Evolutionary conservation across 2,888 invertebrate genomes (phyloP).

Genomic region (Eledona agricola): DNA sequence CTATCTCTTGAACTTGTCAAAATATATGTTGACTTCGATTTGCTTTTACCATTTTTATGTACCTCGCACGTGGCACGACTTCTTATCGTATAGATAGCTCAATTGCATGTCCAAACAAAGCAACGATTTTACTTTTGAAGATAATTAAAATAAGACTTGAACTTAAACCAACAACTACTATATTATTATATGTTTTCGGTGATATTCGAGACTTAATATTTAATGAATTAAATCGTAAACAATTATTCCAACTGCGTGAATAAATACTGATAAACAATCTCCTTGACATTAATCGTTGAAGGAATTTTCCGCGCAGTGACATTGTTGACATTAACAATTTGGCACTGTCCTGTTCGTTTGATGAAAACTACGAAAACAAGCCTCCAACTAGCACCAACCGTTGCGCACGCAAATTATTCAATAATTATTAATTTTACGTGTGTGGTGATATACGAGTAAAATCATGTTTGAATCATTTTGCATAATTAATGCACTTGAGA

Average conservation of each 20-base stretch:
- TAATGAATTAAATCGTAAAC: conserved; percentile 1
- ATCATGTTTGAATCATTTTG: conserved; percentile 29
- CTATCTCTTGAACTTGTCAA: no score
- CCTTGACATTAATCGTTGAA: conserved; percentile 21
- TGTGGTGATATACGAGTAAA: conserved; percentile 18
- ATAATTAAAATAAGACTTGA: no score
- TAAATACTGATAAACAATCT: conserved; percentile 17
- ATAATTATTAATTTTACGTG: conserved; percentile 25
- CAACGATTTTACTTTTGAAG: conserved; percentile 20
- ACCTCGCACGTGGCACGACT: conserved; percentile 10
- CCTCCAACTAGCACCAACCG: no score
- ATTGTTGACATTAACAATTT: conserved; percentile 1
- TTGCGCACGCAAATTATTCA: no score
- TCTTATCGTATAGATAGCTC: conserved; percentile 7
- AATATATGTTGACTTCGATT: no score
- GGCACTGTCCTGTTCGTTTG: background rate
- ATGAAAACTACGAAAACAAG: conserved; percentile 3
- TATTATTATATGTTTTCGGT: no score
- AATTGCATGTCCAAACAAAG: conserved; percentile 26
- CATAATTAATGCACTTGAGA: conserved; percentile 27
- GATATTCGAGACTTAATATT: background rate
- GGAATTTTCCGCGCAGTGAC: conserved; percentile 5
- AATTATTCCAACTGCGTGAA: conserved; percentile 2
- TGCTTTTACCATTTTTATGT: no score
- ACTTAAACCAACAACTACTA: no score